phyloP scores from a whole-genome alignment of 2,113 vertebrate species.

The Ophiodon elongatus region DNA sequence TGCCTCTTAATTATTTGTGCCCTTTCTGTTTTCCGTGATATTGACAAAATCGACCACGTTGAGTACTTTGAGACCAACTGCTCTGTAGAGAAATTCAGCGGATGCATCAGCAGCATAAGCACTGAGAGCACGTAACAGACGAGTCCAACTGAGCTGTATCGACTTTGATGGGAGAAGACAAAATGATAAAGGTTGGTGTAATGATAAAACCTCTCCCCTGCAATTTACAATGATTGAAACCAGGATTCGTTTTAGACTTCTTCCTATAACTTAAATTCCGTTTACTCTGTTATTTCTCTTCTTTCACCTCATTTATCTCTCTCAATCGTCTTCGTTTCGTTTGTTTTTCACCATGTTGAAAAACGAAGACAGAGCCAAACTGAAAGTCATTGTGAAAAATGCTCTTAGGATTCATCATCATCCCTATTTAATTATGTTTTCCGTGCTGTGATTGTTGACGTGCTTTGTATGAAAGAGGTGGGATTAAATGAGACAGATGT shows the following conservation, averaged over 20 bases:
- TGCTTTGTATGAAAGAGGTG: background rate
- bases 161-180: slow-evolving; percentile 32
- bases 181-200: slow-evolving; percentile 36
- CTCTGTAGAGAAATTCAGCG: slow-evolving; percentile 11
- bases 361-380: background rate
- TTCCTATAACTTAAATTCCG: slow-evolving; percentile 9
- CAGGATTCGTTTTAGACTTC: slow-evolving; percentile 22
- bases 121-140: slow-evolving; percentile 12
- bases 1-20: slow-evolving; percentile 51
- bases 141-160: slow-evolving; percentile 38
- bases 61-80: slow-evolving; percentile 11
- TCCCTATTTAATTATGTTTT: background rate
- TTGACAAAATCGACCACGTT: slow-evolving; percentile 41
- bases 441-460: background rate
- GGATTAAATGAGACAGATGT: background rate
- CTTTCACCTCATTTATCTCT: slow-evolving; percentile 2
- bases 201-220: slow-evolving; percentile 29
- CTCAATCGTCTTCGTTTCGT: background rate
- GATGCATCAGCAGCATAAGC: slow-evolving; percentile 8
- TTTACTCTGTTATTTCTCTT: background rate
- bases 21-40: slow-evolving; percentile 43
- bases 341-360: slow-evolving; percentile 9
- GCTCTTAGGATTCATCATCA: background rate
- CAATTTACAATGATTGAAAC: slow-evolving; percentile 51
- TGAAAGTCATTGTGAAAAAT: background rate